Base-by-base conservation (phyloP, 2,797 vertebrate species). In the Halcyon badia region DNA sequence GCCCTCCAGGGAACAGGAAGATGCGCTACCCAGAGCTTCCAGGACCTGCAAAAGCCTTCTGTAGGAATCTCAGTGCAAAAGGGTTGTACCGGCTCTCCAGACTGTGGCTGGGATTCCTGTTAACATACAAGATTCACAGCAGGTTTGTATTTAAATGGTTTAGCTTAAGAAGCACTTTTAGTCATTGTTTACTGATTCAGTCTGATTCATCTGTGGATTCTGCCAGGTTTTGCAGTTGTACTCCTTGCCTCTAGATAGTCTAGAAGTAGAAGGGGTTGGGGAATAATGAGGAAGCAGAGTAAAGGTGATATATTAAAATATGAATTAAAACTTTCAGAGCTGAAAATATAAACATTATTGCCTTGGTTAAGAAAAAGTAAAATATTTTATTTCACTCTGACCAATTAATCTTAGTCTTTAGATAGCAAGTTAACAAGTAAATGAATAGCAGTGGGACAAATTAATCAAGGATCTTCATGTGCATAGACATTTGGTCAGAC, bases 141-240 rank as follows among this genome's bases (percentile, higher is more conserved):
- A 65, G 15, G 33, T 60, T 92, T 84, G 20, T 46, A 42, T 91
- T 95, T 54, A 75, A 89, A 68, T 0, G 14, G 13, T 41, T 65
- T 86, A 21, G 11, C 44, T 92, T 72, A 69, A 2, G 31, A 66
- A 83, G 81, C 39, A 21, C 31, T 68, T 92, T 90, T 91, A 94
- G 89, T 90, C 95, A 91, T 65, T 94, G 70, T 92, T 96, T 90
- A 88, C 69, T 73, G 79, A 41, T 78, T 75, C 54, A 58, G 14
- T 62, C 66, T 94, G 94, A 95, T 93, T 96, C 87, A 88, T 94
- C 72, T 65, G 61, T 72, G 83, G 54, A 17, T 90, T 86, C 96
- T 96, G 79, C 41, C 76, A 82, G 79, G 39, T 87, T 94, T 71
- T 85, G 87, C 30, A 42, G n/a, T 83, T 75, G 44, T 85, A 64